phyloP scores from a whole-genome alignment of 2,113 vertebrate genomes.

The Phrynosoma platyrhinos region DNA sequence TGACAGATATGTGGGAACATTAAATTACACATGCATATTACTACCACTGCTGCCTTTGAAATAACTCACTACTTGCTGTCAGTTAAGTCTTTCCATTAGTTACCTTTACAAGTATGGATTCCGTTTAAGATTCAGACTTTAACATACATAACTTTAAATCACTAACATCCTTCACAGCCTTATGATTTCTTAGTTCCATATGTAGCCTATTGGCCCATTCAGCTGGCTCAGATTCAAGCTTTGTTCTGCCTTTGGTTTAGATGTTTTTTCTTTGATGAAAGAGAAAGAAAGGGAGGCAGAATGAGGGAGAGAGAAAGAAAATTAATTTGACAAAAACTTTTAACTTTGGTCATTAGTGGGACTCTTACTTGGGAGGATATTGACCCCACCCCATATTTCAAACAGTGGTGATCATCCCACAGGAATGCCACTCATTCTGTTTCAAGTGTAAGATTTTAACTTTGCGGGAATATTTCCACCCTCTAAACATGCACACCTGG shows the following conservation, averaged over 20 bases:
- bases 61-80: slow-evolving; percentile 44
- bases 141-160: slow-evolving; percentile 85
- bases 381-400: neutral
- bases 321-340: neutral
- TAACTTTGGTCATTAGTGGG: neutral
- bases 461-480: neutral
- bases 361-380: neutral
- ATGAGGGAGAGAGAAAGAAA: neutral
- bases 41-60: slow-evolving; percentile 54
- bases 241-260: slow-evolving; percentile 69
- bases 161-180: slow-evolving; percentile 82
- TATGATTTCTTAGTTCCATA: slow-evolving; percentile 85
- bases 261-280: slow-evolving; percentile 52
- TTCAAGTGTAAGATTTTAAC: neutral
- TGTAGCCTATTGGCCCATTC: slow-evolving; percentile 82
- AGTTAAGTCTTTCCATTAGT: slow-evolving; percentile 77
- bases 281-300: neutral
- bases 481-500: too few relatives aligned
- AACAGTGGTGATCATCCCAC: neutral
- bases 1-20: slow-evolving; percentile 62
- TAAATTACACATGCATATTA: slow-evolving; percentile 30
- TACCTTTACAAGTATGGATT: slow-evolving; percentile 83
- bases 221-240: slow-evolving; percentile 77
- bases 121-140: slow-evolving; percentile 81
- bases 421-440: neutral